Conservation (phyloP, 2,113 vertebrate species). For the Platichthys flesus region DNA sequence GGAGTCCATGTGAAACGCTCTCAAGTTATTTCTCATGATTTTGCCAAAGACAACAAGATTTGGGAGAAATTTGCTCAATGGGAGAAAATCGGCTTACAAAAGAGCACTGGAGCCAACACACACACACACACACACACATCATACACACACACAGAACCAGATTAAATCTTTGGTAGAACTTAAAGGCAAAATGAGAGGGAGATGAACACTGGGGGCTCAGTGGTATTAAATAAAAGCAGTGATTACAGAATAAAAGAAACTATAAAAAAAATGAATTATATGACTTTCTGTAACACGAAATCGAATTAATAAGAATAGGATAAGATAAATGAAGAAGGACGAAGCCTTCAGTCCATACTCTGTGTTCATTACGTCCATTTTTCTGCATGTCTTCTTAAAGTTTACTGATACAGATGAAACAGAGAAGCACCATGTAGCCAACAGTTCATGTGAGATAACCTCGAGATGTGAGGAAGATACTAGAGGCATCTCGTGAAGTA, state of each 20-base stretch:
- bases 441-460: too few relatives aligned
- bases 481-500: too few relatives aligned
- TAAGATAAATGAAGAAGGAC: too few relatives aligned
- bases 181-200: background rate
- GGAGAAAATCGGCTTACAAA: constrained; percentile 4
- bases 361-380: too few relatives aligned
- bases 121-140: background rate
- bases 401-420: too few relatives aligned
- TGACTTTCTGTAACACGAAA: background rate
- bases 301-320: too few relatives aligned
- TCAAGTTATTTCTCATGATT: constrained; percentile 25
- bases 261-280: background rate
- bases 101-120: constrained; percentile 5
- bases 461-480: too few relatives aligned
- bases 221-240: background rate
- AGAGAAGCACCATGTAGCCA: too few relatives aligned
- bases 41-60: constrained; percentile 21
- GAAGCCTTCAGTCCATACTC: too few relatives aligned
- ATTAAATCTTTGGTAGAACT: background rate
- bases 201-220: background rate
- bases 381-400: too few relatives aligned
- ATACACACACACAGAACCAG: constrained; percentile 3
- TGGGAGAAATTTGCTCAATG: constrained; percentile 14
- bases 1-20: constrained; percentile 24
- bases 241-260: background rate